Evolutionary conservation across 2,888 invertebrate genomes (phyloP), one percentile per base, ranked within the genome.

Genomic region (Euspilapteryx auroguttella): DNA sequence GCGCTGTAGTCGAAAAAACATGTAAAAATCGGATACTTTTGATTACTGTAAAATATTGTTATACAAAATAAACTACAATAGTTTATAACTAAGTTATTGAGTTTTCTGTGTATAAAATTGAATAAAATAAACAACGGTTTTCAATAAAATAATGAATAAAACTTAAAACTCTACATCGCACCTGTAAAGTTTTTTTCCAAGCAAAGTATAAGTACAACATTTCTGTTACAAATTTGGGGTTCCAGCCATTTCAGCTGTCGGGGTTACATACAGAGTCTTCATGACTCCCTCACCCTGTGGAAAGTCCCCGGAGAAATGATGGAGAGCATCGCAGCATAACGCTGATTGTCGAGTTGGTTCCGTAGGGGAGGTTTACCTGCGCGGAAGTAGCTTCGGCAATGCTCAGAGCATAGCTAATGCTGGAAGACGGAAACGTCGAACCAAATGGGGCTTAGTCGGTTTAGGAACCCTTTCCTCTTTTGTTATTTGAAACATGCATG

Each of bases 401-500:
- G 69, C 69, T 77, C 77, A 73, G 64, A 76, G 69, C 77, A 55
- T 41, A 77, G 77, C 37, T 38, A 56, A 77, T 76, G 63, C 62
- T 65, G 65, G 46, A 42, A 42, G 43, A 54, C 44, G 33, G 24
- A 12, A 25, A 9, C 9, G 8, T 34, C 52, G 48, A 71, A 76
- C 77, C 25, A 69, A 77, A 77, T 75, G 76, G 77, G 76, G 77
- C 77, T 76, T 63, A 77, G 64, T 77, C 61, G 66, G 58, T 51
- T 43, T 29, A 12, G 49, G 71, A 68, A 58, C 63, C 51, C 49
- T 26, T 23, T 25, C 25, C 31, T 29, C 30, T 32, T 32, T 29
- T 17, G 8, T 17, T 8, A 17, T 17, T 17, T 17, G n/a, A n/a
- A n/a, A n/a, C n/a, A n/a, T n/a, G n/a, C n/a, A n/a, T n/a, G n/a